Conservation (phyloP, 2,888 invertebrate species). For the Chalcis sispes region DNA sequence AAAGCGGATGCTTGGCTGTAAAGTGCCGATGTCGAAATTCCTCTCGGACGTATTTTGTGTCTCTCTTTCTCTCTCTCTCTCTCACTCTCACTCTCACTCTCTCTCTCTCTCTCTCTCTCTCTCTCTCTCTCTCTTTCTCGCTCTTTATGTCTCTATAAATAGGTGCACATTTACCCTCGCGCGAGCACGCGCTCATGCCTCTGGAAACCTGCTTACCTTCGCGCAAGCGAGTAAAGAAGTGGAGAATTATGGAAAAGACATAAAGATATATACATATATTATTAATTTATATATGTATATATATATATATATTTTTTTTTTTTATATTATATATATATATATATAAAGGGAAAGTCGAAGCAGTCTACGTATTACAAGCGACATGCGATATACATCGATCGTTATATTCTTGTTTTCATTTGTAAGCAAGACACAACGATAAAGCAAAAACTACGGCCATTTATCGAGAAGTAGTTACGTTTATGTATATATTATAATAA, state of each 20-base stretch:
- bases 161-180: not conserved
- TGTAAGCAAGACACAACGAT: slow-evolving; percentile 38
- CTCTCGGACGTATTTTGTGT: not conserved
- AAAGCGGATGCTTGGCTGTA: not conserved
- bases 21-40: slow-evolving; percentile 10
- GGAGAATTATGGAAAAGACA: slow-evolving; percentile 46
- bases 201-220: slow-evolving; percentile 44
- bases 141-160: slow-evolving; percentile 4
- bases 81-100: too few relatives aligned
- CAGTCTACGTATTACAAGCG: slow-evolving; percentile 47
- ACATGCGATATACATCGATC: slow-evolving; percentile 52
- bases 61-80: too few relatives aligned
- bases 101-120: too few relatives aligned
- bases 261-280: slow-evolving; percentile 47
- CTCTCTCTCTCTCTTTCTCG: too few relatives aligned
- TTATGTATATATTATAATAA: not conserved
- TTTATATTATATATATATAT: slow-evolving; percentile 36
- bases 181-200: not conserved
- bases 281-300: too few relatives aligned
- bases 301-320: too few relatives aligned
- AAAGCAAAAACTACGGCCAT: slow-evolving; percentile 38
- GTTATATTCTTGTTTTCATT: slow-evolving; percentile 10
- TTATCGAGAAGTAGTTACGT: slow-evolving; percentile 11
- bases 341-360: slow-evolving; percentile 39
- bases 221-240: slow-evolving; percentile 25